phyloP scores from a whole-genome alignment of 2,888 invertebrate species.

The Parnassius smintheus region DNA sequence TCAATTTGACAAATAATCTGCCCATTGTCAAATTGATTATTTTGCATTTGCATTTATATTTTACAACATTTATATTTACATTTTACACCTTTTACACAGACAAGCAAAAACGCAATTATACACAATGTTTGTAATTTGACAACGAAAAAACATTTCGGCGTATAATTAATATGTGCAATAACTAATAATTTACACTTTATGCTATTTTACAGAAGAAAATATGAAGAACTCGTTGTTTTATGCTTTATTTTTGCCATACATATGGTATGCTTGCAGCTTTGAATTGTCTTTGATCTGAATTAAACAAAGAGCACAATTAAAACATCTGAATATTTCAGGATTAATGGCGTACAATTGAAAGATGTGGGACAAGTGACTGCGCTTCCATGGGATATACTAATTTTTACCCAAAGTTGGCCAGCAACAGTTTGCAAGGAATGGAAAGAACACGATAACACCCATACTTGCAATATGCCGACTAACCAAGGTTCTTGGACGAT shows the following conservation, averaged over 20 bases:
- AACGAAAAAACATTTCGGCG: not conserved
- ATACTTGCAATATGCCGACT: slow-evolving; percentile 84
- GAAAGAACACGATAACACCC: slow-evolving; percentile 81
- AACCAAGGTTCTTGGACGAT: slow-evolving; percentile 86
- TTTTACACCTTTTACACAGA: too few relatives aligned
- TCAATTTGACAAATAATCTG: too few relatives aligned
- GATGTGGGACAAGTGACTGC: slow-evolving; percentile 28
- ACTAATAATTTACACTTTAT: slow-evolving; percentile 2
- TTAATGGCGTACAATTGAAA: slow-evolving; percentile 31
- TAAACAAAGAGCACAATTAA: not conserved
- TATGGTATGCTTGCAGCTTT: slow-evolving; percentile 18
- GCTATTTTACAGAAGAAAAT: slow-evolving; percentile 21
- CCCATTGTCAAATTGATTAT: too few relatives aligned
- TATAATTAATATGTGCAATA: not conserved
- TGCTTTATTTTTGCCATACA: slow-evolving; percentile 14
- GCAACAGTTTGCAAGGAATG: slow-evolving; percentile 83
- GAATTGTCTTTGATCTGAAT: not conserved
- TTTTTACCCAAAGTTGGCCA: slow-evolving; percentile 92
- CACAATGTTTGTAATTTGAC: too few relatives aligned
- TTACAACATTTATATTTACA: too few relatives aligned
- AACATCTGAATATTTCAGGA: slow-evolving; percentile 33
- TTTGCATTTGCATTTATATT: too few relatives aligned
- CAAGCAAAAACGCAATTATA: too few relatives aligned
- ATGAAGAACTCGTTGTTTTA: slow-evolving; percentile 15
- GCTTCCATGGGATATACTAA: slow-evolving; percentile 86